These are phyloP conservation scores for Brachionus asplanchnoidis DNA, from an alignment of 1,140 invertebrate genomes.

Conservation along the genomic window DNA sequence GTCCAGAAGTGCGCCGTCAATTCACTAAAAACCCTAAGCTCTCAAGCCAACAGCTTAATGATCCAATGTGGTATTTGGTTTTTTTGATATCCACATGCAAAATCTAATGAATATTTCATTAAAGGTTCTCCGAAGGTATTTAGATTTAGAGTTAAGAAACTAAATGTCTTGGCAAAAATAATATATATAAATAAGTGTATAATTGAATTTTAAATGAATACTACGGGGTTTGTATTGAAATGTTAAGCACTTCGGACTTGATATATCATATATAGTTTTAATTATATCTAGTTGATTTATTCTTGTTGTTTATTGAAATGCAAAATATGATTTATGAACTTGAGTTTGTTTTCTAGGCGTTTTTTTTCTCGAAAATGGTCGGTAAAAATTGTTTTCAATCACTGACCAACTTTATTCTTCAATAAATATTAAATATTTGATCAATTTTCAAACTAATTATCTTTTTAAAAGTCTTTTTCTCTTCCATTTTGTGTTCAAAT, in stretches of 20 bases:
- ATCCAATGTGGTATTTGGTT: not conserved
- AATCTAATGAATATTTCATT: not conserved
- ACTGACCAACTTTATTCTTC: not conserved
- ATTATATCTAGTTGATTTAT: not conserved
- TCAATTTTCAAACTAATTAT: conserved; percentile 11
- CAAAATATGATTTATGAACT: conserved; percentile 9
- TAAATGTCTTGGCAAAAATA: not conserved
- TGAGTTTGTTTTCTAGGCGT: not conserved
- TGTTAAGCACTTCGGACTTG: conserved; percentile 4
- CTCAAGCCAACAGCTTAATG: not conserved
- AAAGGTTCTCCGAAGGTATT: conserved; percentile 15
- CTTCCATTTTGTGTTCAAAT: not conserved
- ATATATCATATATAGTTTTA: not conserved
- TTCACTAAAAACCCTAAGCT: not conserved
- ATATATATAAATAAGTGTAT: not conserved
- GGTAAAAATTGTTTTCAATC: not conserved
- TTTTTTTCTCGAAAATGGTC: not conserved
- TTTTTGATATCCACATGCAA: conserved; percentile 28
- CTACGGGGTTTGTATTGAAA: not conserved
- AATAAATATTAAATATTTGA: not conserved
- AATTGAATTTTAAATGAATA: not conserved
- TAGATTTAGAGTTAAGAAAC: not conserved
- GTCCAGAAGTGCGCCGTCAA: not conserved
- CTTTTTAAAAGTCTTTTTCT: not conserved
- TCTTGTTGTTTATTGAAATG: not conserved